phyloP scores from a whole-genome alignment of 92 coral and sea anemone genomes.

The Bergia puertoricense region DNA sequence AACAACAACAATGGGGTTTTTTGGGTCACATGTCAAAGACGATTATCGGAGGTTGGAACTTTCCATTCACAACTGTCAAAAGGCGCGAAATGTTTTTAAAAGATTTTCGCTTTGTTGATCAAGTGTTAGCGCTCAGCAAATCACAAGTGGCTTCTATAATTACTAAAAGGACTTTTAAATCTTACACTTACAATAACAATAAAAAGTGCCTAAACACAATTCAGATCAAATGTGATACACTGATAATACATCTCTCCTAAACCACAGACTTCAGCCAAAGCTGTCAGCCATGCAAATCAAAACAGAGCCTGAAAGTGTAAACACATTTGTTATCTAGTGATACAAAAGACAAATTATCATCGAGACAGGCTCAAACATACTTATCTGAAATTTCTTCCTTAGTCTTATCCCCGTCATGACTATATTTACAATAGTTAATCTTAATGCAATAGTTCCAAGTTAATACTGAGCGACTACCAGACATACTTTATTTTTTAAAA shows the following conservation, averaged over 20 bases:
- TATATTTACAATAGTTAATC: background rate
- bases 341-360: conserved; percentile 4
- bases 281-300: conserved; percentile 39
- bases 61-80: conserved; percentile 65
- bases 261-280: conserved; percentile 24
- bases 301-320: conserved; percentile 17
- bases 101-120: conserved; percentile 69
- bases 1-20: conserved; percentile 73
- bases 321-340: conserved; percentile 36
- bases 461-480: background rate
- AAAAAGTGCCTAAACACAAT: conserved; percentile 32
- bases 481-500: background rate
- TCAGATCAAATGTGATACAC: conserved; percentile 24
- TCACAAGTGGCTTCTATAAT: conserved; percentile 58
- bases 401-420: background rate
- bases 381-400: background rate
- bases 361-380: conserved; percentile 12
- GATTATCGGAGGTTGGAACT: conserved; percentile 66
- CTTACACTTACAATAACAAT: conserved; percentile 33
- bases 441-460: background rate
- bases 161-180: conserved; percentile 59
- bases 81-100: conserved; percentile 83
- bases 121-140: conserved; percentile 67
- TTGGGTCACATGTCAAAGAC: conserved; percentile 57
- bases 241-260: conserved; percentile 7